Conservation (phyloP, 2,888 invertebrate species). For the Agrotis ipsilon region DNA sequence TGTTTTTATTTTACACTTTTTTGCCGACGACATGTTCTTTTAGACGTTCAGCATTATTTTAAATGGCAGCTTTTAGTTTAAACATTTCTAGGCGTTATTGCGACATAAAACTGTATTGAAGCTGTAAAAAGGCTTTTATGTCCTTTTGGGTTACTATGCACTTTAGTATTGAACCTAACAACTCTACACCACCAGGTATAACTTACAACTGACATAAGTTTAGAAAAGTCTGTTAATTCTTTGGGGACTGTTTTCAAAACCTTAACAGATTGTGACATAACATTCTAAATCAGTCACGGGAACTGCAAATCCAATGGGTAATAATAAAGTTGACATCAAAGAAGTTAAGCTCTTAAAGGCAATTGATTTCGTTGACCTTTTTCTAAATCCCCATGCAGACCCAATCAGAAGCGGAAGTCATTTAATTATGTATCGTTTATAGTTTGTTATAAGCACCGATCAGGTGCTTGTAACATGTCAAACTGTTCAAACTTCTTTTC, state of each 20-base stretch:
- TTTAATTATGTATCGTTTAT: slow-evolving; percentile 24
- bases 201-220: neutral
- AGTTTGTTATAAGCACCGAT: too few relatives aligned
- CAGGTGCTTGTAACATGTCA: slow-evolving; percentile 25
- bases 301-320: slow-evolving; percentile 2
- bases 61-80: slow-evolving; percentile 55
- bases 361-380: slow-evolving; percentile 42
- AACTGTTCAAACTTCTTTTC: slow-evolving; percentile 39
- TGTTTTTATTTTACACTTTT: slow-evolving; percentile 59
- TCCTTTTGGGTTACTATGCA: slow-evolving; percentile 18
- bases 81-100: slow-evolving; percentile 50
- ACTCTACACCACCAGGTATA: neutral
- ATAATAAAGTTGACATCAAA: slow-evolving; percentile 9
- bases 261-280: neutral
- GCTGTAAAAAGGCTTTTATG: slow-evolving; percentile 24
- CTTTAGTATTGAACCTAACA: neutral
- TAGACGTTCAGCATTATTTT: slow-evolving; percentile 57
- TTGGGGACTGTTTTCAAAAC: neutral
- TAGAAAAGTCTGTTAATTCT: too few relatives aligned
- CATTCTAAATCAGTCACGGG: slow-evolving; percentile 1
- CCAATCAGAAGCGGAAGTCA: slow-evolving; percentile 38
- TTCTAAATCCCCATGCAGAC: slow-evolving; percentile 4
- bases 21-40: slow-evolving; percentile 52
- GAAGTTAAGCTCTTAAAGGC: neutral
- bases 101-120: slow-evolving; percentile 42